Conservation (phyloP, 2,888 invertebrate genomes). For the Drosophila algonquin region DNA sequence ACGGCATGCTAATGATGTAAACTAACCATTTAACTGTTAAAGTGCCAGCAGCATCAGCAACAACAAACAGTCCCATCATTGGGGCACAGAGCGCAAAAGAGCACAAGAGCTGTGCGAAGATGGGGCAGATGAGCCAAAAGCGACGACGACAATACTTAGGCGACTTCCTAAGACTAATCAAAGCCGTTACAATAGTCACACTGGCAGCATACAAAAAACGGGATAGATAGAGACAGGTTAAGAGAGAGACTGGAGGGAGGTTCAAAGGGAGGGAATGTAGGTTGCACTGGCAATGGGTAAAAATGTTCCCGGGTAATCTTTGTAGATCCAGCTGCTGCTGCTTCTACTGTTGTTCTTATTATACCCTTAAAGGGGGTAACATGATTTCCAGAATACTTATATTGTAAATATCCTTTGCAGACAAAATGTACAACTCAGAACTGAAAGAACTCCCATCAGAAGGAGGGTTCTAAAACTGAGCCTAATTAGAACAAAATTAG, state of each 20-base stretch:
- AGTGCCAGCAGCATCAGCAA: slow-evolving; percentile 59
- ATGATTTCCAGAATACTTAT: too few species aligned
- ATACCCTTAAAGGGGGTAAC: background rate
- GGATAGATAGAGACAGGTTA: background rate
- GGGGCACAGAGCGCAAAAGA: slow-evolving; percentile 32
- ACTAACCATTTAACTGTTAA: slow-evolving; percentile 76
- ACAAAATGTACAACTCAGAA: too few species aligned
- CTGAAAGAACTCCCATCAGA: background rate
- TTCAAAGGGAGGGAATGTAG: slow-evolving; percentile 72
- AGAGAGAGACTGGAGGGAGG: background rate
- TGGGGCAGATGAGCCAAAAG: slow-evolving; percentile 32
- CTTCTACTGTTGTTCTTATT: slow-evolving; percentile 17
- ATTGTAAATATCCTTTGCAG: too few species aligned
- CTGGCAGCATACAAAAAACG: slow-evolving; percentile 57
- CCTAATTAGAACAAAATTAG: background rate
- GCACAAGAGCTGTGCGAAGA: background rate
- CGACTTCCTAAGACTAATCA: slow-evolving; percentile 61
- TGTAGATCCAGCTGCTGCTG: slow-evolving; percentile 7
- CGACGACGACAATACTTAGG: slow-evolving; percentile 26
- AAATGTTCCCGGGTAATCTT: slow-evolving; percentile 71
- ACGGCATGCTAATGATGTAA: slow-evolving; percentile 77
- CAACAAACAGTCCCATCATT: slow-evolving; percentile 44
- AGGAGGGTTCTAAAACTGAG: background rate
- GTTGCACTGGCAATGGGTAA: slow-evolving; percentile 73
- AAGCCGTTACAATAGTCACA: slow-evolving; percentile 73